Percentiles rank a stretch among this genome's conserved stretches.
Conservation (phyloP, 2,888 invertebrate genomes). For the Erebia ligea region DNA sequence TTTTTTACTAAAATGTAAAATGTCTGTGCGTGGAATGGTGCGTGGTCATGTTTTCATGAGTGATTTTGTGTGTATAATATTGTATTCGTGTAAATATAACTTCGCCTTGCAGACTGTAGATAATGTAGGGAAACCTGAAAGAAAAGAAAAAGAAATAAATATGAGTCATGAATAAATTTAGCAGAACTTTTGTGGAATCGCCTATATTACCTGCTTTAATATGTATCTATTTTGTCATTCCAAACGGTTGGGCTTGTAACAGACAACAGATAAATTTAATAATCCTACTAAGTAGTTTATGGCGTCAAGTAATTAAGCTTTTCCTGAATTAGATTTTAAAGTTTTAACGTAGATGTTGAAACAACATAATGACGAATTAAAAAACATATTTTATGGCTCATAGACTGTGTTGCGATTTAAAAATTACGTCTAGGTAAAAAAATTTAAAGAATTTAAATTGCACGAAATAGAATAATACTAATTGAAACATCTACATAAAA, state of each 20-base stretch:
- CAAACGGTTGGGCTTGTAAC: too few species aligned
- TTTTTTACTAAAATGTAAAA: not conserved
- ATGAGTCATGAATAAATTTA: not conserved
- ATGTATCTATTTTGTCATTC: too few species aligned
- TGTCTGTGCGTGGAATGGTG: too few species aligned
- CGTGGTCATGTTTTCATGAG: not conserved
- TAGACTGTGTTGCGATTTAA: slow-evolving; percentile 9
- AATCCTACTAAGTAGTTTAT: too few species aligned
- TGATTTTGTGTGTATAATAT: not conserved
- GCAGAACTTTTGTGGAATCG: not conserved
- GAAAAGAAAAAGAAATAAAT: slow-evolving; percentile 19
- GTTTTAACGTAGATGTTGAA: not conserved
- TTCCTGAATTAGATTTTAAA: not conserved
- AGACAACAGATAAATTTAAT: too few species aligned
- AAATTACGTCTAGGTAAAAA: not conserved
- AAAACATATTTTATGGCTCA: slow-evolving; percentile 6
- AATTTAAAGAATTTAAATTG: slow-evolving; percentile 21
- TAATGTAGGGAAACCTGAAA: slow-evolving; percentile 36
- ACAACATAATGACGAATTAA: not conserved
- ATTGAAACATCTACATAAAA: slow-evolving; percentile 16
- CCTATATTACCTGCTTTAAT: too few species aligned
- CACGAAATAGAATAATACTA: slow-evolving; percentile 26
- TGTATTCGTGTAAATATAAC: not conserved
- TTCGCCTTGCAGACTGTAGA: slow-evolving; percentile 33
- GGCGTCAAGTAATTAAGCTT: not conserved